These are phyloP conservation scores for Caiman crocodilus DNA, from an alignment of 2,797 vertebrate species.

Conservation along the genomic window DNA sequence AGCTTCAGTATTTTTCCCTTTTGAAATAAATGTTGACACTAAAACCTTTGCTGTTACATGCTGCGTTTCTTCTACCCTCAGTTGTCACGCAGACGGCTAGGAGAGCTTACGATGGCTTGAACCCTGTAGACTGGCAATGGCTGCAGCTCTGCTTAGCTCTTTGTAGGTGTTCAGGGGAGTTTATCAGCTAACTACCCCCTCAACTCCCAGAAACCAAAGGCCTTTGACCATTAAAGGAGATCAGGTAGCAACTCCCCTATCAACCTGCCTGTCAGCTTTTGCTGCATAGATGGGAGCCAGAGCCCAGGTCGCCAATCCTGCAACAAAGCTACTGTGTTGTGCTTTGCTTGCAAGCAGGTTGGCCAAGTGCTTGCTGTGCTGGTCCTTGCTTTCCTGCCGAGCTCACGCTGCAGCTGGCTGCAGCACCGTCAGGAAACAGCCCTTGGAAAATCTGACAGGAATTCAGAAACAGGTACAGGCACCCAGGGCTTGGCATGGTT, in stretches of 20 bases:
- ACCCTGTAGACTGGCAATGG: neutral
- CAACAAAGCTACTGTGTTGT: neutral
- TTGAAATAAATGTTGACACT: conserved; percentile 31
- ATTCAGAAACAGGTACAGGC: neutral
- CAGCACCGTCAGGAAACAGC: neutral
- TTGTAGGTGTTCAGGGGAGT: conserved; percentile 25
- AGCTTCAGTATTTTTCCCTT: conserved; percentile 58
- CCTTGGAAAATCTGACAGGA: neutral
- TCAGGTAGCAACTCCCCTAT: too few species aligned
- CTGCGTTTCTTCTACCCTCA: conserved; percentile 56
- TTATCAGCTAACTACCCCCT: conserved; percentile 28
- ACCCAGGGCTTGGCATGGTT: neutral
- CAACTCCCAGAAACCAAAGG: conserved; percentile 1
- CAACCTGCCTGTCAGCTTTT: neutral
- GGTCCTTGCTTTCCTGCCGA: too few species aligned
- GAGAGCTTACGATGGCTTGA: conserved; percentile 64
- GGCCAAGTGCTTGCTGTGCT: too few species aligned
- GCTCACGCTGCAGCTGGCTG: neutral
- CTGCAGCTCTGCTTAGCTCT: conserved; percentile 57
- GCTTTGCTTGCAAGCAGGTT: neutral
- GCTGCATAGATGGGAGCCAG: conserved; percentile 25
- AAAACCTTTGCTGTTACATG: conserved; percentile 48
- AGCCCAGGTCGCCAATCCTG: neutral
- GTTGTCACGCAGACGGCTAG: conserved; percentile 55
- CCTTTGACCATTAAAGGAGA: too few species aligned